These are phyloP conservation scores for Netelia fuscicornis DNA, from an alignment of 2,888 invertebrate genomes.

Conservation along the genomic window DNA sequence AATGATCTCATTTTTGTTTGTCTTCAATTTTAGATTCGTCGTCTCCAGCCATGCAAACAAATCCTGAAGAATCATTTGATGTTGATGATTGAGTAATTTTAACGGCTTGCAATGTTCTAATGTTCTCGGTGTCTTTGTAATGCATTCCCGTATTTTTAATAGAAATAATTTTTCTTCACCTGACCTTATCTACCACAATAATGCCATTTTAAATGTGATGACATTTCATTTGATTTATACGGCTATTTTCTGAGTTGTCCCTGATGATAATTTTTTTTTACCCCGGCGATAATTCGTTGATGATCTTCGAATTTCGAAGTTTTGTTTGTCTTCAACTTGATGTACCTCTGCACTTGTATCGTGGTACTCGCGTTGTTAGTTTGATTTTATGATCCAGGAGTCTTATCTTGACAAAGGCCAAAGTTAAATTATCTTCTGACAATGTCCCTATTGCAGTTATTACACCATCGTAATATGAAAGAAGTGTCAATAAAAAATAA, in stretches of 20 bases:
- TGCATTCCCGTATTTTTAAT: neutral
- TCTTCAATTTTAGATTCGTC: neutral
- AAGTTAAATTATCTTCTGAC: conserved; percentile 9
- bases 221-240: conserved; percentile 1
- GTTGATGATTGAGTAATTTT: neutral
- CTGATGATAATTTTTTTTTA: neutral
- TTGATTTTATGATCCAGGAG: conserved; percentile 13
- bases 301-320: neutral
- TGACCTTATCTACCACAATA: neutral
- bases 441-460: conserved; percentile 9
- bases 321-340: conserved; percentile 1
- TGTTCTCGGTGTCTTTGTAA: neutral
- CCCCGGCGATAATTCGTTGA: neutral
- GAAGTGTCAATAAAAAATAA: neutral
- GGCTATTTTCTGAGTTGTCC: neutral
- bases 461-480: neutral
- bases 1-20: conserved; percentile 3
- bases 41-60: conserved; percentile 60
- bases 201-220: neutral
- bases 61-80: conserved; percentile 6
- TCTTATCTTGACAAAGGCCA: conserved; percentile 14
- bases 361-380: neutral
- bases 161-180: conserved; percentile 5
- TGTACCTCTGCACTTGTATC: conserved; percentile 27
- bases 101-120: neutral